Evolutionary conservation across 1,140 invertebrate species (phyloP).

Genomic region (Akabosia matsudoensis): DNA sequence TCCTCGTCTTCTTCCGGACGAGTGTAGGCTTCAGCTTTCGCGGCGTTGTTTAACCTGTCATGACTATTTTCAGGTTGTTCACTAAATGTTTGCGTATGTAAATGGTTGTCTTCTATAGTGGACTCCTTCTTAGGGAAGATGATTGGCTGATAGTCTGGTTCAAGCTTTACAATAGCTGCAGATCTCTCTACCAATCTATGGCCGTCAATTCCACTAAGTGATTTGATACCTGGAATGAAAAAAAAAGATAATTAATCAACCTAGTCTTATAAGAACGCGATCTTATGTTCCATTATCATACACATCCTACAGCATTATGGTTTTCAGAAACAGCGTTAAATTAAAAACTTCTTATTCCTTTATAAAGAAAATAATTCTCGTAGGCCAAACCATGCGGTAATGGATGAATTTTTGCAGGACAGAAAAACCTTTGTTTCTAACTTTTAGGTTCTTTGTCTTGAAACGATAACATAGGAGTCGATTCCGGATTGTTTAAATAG

Average conservation of each 20-base stretch:
- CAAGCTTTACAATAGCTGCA: not conserved
- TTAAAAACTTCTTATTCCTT: too few species aligned
- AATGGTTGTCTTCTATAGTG: not conserved
- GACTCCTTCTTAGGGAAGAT: slow-evolving; percentile 6
- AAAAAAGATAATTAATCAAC: not conserved
- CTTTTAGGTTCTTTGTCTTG: too few species aligned
- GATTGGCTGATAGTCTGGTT: slow-evolving; percentile 11
- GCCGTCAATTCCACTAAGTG: not conserved
- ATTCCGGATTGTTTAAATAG: too few species aligned
- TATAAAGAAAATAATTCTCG: too few species aligned
- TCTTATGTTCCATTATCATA: too few species aligned
- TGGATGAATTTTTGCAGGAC: too few species aligned
- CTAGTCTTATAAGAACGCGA: too few species aligned
- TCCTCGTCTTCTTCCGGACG: not conserved
- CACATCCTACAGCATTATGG: too few species aligned
- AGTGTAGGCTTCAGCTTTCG: not conserved
- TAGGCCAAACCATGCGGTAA: too few species aligned
- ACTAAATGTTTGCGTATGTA: not conserved
- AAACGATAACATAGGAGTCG: too few species aligned
- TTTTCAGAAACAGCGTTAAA: too few species aligned
- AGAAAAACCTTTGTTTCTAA: too few species aligned
- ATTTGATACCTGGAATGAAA: not conserved
- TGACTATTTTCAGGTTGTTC: not conserved
- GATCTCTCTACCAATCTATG: not conserved
- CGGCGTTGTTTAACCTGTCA: not conserved